Evolutionary conservation across 2,113 vertebrate species (phyloP).

Genomic region (Ceratotherium simum): DNA sequence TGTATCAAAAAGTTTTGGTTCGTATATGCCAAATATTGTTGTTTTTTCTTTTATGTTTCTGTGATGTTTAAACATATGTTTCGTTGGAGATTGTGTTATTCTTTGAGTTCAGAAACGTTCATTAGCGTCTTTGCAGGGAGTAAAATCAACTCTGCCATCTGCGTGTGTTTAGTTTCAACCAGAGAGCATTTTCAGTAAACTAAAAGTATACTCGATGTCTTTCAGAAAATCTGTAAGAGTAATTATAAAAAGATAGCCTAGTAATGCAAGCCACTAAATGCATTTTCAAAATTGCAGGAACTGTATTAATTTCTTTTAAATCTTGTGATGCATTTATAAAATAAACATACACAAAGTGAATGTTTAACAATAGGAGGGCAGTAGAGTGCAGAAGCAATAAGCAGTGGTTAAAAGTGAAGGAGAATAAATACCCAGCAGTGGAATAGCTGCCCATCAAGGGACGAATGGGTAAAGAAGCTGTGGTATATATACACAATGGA

Average conservation of each 20-base stretch:
- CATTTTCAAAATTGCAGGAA: slow-evolving; percentile 16
- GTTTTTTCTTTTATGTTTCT: neutral
- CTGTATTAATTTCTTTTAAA: slow-evolving; percentile 13
- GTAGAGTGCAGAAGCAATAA: neutral
- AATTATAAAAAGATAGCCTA: slow-evolving; percentile 16
- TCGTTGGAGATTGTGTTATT: neutral
- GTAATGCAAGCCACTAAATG: neutral
- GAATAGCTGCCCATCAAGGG: too few relatives aligned
- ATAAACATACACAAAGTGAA: neutral
- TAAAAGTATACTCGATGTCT: neutral
- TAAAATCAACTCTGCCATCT: neutral
- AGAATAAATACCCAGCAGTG: too few relatives aligned
- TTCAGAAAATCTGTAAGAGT: neutral
- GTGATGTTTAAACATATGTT: neutral
- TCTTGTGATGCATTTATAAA: neutral
- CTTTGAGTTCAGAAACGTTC: neutral
- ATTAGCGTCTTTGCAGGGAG: slow-evolving; percentile 49
- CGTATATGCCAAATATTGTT: neutral
- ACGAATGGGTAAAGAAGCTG: too few relatives aligned
- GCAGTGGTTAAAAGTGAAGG: too few relatives aligned
- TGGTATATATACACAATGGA: too few relatives aligned
- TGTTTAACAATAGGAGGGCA: neutral
- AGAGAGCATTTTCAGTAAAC: neutral
- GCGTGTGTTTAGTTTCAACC: slow-evolving; percentile 11
- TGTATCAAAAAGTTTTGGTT: neutral